Conservation (phyloP, 2,797 vertebrate genomes). For the Eulemur albifrons region DNA sequence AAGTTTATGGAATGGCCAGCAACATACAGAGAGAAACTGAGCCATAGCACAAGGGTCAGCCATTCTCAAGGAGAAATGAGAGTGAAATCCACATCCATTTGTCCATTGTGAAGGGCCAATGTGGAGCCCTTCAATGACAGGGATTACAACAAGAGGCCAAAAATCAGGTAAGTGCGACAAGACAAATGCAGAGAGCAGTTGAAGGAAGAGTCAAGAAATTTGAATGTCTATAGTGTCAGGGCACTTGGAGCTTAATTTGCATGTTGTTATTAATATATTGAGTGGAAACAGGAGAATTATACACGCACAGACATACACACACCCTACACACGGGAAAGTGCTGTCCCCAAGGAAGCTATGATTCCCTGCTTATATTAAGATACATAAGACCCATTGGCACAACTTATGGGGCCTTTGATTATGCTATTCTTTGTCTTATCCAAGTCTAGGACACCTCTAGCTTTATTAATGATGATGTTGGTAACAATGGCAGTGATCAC, state of each 20-base stretch:
- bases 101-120: neutral
- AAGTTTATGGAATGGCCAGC: neutral
- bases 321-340: neutral
- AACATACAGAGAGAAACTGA: neutral
- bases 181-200: neutral
- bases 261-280: neutral
- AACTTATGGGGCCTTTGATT: neutral
- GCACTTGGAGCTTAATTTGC: neutral
- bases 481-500: neutral
- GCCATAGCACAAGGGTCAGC: neutral
- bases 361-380: neutral
- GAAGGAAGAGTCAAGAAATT: neutral
- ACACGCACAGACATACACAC: rapidly evolving
- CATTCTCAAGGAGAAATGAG: neutral
- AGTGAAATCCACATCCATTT: neutral
- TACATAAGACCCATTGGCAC: neutral
- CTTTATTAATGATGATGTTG: neutral
- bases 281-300: neutral
- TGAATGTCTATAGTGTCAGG: rapidly evolving
- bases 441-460: neutral
- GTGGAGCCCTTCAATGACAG: neutral
- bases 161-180: neutral
- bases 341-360: neutral
- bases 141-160: neutral
- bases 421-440: neutral